Percentiles rank a stretch among this genome's conserved stretches.
These are phyloP conservation scores for Thera obeliscata DNA, from an alignment of 2,888 invertebrate genomes.

Conservation along the genomic window DNA sequence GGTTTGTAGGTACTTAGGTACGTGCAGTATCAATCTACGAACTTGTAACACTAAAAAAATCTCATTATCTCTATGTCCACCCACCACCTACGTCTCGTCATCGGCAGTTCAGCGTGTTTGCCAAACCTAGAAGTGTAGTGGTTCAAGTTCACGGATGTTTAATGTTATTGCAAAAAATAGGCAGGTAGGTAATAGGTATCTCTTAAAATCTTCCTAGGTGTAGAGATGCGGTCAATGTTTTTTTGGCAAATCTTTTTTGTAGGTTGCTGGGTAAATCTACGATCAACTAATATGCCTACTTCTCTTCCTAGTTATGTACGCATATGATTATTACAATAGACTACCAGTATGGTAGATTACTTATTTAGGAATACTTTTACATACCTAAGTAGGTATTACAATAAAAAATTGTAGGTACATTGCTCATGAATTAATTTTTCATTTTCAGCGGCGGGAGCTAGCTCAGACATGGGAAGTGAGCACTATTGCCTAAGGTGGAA, in stretches of 20 bases:
- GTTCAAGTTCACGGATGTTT: slow-evolving; percentile 34
- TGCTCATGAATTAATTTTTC: slow-evolving; percentile 1
- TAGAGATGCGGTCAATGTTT: slow-evolving; percentile 2
- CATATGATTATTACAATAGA: too few species aligned
- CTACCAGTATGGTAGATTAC: too few species aligned
- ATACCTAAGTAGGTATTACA: background rate
- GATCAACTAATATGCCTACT: too few species aligned
- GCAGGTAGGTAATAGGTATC: slow-evolving; percentile 1
- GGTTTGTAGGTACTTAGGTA: too few species aligned
- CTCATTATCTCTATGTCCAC: slow-evolving; percentile 1
- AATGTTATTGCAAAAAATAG: slow-evolving; percentile 29
- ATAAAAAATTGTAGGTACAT: background rate
- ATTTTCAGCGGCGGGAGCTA: slow-evolving; percentile 89
- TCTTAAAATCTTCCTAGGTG: background rate
- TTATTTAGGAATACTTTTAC: too few species aligned
- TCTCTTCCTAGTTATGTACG: too few species aligned
- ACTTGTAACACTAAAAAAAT: background rate
- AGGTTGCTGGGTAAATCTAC: background rate
- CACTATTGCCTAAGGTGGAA: slow-evolving; percentile 99
- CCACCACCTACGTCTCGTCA: background rate
- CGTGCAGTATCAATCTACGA: background rate
- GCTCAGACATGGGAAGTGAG: slow-evolving; percentile 99
- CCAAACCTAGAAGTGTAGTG: slow-evolving; percentile 19
- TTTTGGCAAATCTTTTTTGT: slow-evolving; percentile 1
- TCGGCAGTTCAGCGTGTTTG: slow-evolving; percentile 16